These are phyloP conservation scores for Bicyclus anynana DNA, from an alignment of 1,140 invertebrate genomes.

Conservation along the genomic window DNA sequence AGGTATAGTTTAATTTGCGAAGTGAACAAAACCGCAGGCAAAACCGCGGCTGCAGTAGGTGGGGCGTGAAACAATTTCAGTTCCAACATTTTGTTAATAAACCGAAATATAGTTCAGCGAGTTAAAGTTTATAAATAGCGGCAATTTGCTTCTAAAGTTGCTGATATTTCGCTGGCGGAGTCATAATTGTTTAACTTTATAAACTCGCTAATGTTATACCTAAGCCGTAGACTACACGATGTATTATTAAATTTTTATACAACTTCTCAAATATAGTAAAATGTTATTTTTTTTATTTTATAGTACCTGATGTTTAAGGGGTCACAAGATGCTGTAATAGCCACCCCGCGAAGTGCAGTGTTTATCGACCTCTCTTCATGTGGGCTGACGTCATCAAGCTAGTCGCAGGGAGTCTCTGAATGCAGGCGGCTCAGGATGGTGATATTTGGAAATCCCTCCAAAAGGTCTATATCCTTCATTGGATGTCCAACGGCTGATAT, in stretches of 20 bases:
- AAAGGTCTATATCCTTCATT: too few species aligned
- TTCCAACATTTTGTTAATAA: conserved; percentile 2
- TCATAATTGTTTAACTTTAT: conserved; percentile 1
- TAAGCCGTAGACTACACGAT: neutral
- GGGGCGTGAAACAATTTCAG: neutral
- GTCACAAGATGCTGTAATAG: too few species aligned
- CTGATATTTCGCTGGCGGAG: conserved; percentile 1
- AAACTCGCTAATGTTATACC: neutral
- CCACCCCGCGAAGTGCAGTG: too few species aligned
- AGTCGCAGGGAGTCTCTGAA: too few species aligned
- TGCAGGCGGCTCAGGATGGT: too few species aligned
- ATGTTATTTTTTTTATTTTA: too few species aligned
- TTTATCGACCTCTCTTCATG: too few species aligned
- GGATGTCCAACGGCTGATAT: too few species aligned
- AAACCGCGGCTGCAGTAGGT: neutral
- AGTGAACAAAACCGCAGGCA: neutral
- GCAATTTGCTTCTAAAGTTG: conserved; percentile 1
- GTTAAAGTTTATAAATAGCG: neutral
- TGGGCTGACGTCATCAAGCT: too few species aligned
- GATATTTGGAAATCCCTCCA: too few species aligned
- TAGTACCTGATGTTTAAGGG: too few species aligned
- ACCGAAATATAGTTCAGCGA: neutral
- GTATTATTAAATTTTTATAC: too few species aligned
- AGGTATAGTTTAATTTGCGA: neutral
- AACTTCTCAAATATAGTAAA: neutral